These are phyloP conservation scores for Drosophila bunnanda DNA, from an alignment of 2,888 invertebrate species.

Conservation along the genomic window DNA sequence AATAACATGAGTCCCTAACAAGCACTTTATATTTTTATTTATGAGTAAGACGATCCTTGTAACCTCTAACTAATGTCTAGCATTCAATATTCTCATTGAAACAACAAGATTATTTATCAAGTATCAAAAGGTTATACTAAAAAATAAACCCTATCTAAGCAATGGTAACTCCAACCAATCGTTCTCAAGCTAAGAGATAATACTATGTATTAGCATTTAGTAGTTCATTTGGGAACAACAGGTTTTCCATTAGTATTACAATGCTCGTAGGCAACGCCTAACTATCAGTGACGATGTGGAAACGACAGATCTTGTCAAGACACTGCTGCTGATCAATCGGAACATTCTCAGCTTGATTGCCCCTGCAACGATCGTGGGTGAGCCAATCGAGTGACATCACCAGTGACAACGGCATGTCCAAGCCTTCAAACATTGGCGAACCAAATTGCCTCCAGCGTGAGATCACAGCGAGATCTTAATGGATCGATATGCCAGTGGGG, in stretches of 20 bases:
- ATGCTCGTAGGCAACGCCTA: neutral
- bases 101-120: no score
- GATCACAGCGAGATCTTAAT: slow-evolving; percentile 27
- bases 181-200: neutral
- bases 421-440: slow-evolving; percentile 14
- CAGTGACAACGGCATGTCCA: slow-evolving; percentile 13
- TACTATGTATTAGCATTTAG: neutral
- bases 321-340: slow-evolving; percentile 21
- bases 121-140: no score
- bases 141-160: no score
- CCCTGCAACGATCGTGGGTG: slow-evolving; percentile 18
- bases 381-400: slow-evolving; percentile 36
- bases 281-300: slow-evolving; percentile 22
- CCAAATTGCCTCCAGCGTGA: slow-evolving; percentile 27
- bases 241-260: neutral
- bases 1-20: no score
- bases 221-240: neutral
- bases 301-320: slow-evolving; percentile 22
- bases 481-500: slow-evolving; percentile 13
- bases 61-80: no score
- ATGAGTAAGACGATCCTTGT: no score
- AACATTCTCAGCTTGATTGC: slow-evolving; percentile 18
- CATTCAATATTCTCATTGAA: no score
- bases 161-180: neutral
- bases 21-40: no score